Evolutionary conservation across 2,888 invertebrate genomes (phyloP).

Genomic region (Drosophila mulleri): DNA sequence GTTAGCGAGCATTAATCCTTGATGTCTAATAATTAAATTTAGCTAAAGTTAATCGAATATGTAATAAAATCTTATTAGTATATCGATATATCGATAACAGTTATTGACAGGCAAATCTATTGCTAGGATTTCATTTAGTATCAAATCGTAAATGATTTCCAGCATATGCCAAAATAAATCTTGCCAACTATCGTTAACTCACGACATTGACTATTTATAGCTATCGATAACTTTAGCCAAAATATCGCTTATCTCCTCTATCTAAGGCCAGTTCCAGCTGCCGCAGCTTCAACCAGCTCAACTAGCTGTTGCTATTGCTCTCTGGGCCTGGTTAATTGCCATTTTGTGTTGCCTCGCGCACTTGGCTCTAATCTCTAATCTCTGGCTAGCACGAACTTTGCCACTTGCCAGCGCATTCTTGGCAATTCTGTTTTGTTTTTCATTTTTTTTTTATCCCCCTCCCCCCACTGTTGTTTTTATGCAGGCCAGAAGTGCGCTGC

Average conservation of each 20-base stretch:
- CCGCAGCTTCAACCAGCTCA: neutral
- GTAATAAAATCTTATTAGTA: neutral
- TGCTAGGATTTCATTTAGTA: too few relatives aligned
- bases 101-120: too few relatives aligned
- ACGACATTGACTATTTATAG: rapidly evolving
- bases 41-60: too few relatives aligned
- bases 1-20: too few relatives aligned
- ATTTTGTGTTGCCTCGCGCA: slow-evolving; percentile 47
- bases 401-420: slow-evolving; percentile 79
- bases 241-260: neutral
- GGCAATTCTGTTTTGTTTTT: slow-evolving; percentile 48
- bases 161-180: too few relatives aligned
- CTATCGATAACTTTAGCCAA: neutral
- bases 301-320: slow-evolving; percentile 16
- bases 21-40: neutral
- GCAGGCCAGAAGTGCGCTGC: slow-evolving; percentile 70
- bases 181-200: neutral
- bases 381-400: slow-evolving; percentile 69
- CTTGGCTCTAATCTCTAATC: slow-evolving; percentile 63
- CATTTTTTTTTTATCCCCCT: slow-evolving; percentile 4
- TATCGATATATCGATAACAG: neutral
- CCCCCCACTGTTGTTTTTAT: slow-evolving; percentile 40
- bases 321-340: slow-evolving; percentile 62
- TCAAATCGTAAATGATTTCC: too few relatives aligned
- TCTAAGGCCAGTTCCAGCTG: neutral